Evolutionary conservation across 92 coral and sea anemone genomes (phyloP).

Genomic region (Siderastrea radians): DNA sequence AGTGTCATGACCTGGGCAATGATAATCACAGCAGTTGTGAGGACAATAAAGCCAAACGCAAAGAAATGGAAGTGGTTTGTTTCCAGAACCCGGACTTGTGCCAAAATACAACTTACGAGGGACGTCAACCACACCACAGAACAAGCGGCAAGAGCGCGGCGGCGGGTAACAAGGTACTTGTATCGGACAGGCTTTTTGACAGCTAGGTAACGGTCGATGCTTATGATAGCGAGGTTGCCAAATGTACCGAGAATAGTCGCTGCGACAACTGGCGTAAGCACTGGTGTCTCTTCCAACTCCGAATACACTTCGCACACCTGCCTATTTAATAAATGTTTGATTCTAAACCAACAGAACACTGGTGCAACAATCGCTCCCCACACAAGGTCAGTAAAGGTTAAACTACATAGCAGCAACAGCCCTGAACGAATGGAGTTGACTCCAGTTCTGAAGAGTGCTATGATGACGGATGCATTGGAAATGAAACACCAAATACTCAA

Average conservation of each 20-base stretch:
- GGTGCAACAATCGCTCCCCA: background rate
- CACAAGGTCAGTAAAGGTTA: background rate
- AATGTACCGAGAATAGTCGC: background rate
- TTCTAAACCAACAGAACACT: background rate
- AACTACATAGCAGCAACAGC: slow-evolving; percentile 9
- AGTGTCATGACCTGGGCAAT: background rate
- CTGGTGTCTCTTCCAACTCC: background rate
- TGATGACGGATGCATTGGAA: background rate
- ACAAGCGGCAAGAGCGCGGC: background rate
- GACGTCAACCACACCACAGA: background rate
- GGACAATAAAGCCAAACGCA: no score
- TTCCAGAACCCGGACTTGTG: no score
- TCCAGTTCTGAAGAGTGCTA: background rate
- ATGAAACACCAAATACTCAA: slow-evolving; percentile 1
- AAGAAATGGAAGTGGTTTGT: background rate
- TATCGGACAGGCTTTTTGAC: background rate
- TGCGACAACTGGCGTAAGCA: no score
- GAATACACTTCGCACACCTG: slow-evolving; percentile 15
- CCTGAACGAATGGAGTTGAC: background rate
- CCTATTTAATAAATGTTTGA: background rate
- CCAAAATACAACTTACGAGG: background rate
- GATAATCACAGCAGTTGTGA: background rate
- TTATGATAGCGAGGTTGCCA: background rate
- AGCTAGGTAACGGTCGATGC: slow-evolving; percentile 10
- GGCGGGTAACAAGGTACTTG: background rate